These are phyloP conservation scores for Axea sp. DNA, from an alignment of 2,888 invertebrate species.

Conservation along the genomic window DNA sequence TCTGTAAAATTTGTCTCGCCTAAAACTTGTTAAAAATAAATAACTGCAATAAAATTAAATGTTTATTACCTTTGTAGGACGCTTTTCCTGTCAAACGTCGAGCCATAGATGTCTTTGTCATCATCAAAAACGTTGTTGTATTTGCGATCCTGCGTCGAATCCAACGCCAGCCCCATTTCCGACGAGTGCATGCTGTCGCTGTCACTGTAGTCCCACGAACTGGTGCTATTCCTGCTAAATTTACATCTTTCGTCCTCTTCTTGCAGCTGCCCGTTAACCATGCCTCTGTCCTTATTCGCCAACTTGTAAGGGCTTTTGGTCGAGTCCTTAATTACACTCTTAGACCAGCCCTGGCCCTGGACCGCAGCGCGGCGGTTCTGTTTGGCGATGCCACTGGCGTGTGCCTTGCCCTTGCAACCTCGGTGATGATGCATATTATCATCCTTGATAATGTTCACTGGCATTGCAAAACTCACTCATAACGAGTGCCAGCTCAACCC, in stretches of 20 bases:
- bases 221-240: conserved; percentile 83
- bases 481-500: not conserved
- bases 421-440: conserved; percentile 83
- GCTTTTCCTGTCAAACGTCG: conserved; percentile 26
- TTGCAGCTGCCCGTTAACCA: conserved; percentile 75
- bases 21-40: too few species aligned
- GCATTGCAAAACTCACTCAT: conserved; percentile 66
- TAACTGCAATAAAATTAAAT: too few species aligned
- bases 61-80: conserved; percentile 31
- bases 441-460: conserved; percentile 78
- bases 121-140: conserved; percentile 70
- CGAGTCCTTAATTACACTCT: conserved; percentile 50
- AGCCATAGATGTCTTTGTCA: conserved; percentile 49
- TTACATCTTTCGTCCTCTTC: conserved; percentile 71
- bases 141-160: conserved; percentile 60
- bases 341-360: conserved; percentile 70
- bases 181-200: conserved; percentile 83
- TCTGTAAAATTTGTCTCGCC: too few species aligned
- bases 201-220: conserved; percentile 85
- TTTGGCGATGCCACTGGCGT: conserved; percentile 86
- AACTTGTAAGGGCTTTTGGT: conserved; percentile 77
- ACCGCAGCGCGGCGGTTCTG: conserved; percentile 78
- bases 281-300: conserved; percentile 70
- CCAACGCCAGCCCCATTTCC: conserved; percentile 67
- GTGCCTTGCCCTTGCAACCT: conserved; percentile 88